These are phyloP conservation scores for Gnathonemus longibarbis DNA, from an alignment of 2,113 vertebrate genomes.

Conservation along the genomic window DNA sequence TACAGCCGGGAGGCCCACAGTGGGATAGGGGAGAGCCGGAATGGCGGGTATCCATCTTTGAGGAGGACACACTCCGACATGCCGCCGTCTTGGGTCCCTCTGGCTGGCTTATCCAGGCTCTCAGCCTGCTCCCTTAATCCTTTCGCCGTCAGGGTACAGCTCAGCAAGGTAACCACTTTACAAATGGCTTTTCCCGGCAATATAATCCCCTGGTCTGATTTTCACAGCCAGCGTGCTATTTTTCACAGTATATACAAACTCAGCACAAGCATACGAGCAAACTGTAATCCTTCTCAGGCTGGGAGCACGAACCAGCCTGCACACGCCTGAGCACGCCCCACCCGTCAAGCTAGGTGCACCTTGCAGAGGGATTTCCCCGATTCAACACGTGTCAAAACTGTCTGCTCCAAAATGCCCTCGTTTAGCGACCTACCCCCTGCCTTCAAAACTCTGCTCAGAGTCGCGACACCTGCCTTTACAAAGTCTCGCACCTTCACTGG, in stretches of 20 bases:
- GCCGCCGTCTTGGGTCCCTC: not conserved
- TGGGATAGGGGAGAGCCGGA: not conserved
- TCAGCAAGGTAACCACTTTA: not conserved
- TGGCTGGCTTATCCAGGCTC: not conserved
- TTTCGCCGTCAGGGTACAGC: not conserved
- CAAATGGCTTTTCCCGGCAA: not conserved
- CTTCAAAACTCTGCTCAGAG: not conserved
- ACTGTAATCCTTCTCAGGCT: not conserved
- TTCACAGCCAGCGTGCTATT: not conserved
- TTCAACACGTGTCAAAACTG: not conserved
- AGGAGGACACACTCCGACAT: not conserved
- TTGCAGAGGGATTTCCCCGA: not conserved
- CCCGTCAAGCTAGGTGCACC: not conserved
- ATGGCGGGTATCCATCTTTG: not conserved
- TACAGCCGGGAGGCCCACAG: not conserved
- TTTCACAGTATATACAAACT: not conserved
- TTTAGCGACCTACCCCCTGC: not conserved
- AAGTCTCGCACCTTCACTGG: not conserved
- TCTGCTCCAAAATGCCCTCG: not conserved
- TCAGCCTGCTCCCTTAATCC: not conserved
- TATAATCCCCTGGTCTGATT: not conserved
- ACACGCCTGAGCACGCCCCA: not conserved
- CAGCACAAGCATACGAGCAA: not conserved
- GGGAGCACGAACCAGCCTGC: not conserved
- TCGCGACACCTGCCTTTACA: not conserved